Evolutionary conservation across 2,797 vertebrate genomes (phyloP).

Genomic region (Clamator glandarius): DNA sequence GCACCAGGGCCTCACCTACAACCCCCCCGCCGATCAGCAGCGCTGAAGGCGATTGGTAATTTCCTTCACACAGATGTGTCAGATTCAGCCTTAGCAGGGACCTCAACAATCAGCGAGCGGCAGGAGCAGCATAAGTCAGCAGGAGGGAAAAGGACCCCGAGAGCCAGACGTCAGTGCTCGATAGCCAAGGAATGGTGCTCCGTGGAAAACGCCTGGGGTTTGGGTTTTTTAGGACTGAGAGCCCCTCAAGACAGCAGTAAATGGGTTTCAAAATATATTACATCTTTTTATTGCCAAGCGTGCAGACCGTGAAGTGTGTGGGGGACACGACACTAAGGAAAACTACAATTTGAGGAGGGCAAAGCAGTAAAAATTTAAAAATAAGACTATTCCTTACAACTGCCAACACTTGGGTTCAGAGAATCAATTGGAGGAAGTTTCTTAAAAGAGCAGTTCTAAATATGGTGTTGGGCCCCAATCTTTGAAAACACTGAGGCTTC

Average conservation of each 20-base stretch:
- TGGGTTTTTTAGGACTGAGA: not conserved
- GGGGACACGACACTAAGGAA: conserved; percentile 50
- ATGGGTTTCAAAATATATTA: conserved; percentile 82
- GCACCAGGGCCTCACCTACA: not conserved
- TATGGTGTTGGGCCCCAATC: conserved; percentile 34
- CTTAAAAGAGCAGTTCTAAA: conserved; percentile 64
- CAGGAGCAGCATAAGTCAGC: not conserved
- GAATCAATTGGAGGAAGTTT: conserved; percentile 60
- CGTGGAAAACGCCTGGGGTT: not conserved
- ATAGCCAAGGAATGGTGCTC: not conserved
- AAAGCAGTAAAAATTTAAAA: conserved; percentile 75
- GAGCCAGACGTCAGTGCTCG: not conserved
- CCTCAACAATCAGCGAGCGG: not conserved
- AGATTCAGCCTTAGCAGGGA: not conserved
- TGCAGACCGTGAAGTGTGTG: conserved; percentile 75
- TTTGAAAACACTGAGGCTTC: conserved; percentile 1
- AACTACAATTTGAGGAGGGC: conserved; percentile 64
- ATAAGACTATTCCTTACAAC: conserved; percentile 66
- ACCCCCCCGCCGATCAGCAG: not conserved
- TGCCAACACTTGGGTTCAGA: conserved; percentile 71
- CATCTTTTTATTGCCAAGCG: conserved; percentile 80
- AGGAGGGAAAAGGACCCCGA: not conserved
- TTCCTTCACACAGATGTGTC: not conserved
- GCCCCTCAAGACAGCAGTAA: conserved; percentile 73
- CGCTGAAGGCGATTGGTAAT: not conserved